Base-by-base conservation (phyloP, 2,888 invertebrate species). In the Epsilonema sp. region DNA sequence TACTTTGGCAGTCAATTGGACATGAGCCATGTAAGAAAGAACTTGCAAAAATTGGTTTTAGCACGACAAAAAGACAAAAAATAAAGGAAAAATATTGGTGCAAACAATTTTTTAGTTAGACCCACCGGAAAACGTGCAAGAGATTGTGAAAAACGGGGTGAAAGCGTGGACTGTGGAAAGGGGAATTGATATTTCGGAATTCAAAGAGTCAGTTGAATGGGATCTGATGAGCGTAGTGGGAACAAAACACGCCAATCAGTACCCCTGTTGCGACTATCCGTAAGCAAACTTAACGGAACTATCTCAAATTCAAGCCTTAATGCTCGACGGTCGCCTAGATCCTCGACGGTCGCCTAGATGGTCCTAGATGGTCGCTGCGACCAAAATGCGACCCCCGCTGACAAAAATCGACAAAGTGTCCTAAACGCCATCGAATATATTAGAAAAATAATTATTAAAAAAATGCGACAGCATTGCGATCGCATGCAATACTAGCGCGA, bases 171-270 rank as follows among this genome's bases (percentile, higher is more conserved):
- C 37, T 20, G 54, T 56, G 8, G 48, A 53, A 42, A 25, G 49
- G 37, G 61, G 61, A n/a, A 53, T 60, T 16, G 62, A 63, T 49
- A 50, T 61, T 8, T 48, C 48, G 37, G 57, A 54, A 11, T 50
- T 47, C 22, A 44, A 55, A 51, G 58, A 62, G 41, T 58, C 59
- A 1, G 62, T 63, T 1, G 62, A 62, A 46, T 62, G 60, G 56
- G 62, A 62, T 47, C 47, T 62, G 24, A 51, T 62, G 3, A 56
- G 56, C 1, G 57, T 58, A n/a, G 53, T 53, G 24, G 59, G 58
- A 2, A 54, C 51, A 5, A 48, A 87, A 79, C 83, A 76, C 82
- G 85, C 85, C 45, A 57, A 55, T 41, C 52, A 55, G 49, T 62
- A 62, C 45, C 58, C 60, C 1, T 62, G 61, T 45, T 62, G 61